Evolutionary conservation across 2,797 vertebrate genomes (phyloP).

Genomic region (Uromys caudimaculatus): DNA sequence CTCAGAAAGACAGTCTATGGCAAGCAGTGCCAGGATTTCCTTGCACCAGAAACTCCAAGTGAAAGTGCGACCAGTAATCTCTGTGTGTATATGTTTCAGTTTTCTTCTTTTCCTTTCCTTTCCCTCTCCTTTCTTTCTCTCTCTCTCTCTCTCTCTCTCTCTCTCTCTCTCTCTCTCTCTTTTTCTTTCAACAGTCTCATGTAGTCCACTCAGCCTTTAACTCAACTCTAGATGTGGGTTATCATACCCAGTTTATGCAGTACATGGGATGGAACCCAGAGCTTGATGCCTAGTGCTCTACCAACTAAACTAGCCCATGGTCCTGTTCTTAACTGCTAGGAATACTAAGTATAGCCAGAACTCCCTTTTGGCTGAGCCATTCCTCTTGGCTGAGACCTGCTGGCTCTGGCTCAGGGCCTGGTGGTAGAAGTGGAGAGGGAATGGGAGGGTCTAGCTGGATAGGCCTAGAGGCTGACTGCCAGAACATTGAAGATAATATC

Average conservation of each 20-base stretch:
- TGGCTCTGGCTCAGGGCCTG: background rate
- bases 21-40: background rate
- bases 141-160: no score
- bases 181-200: no score
- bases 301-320: background rate
- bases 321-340: background rate
- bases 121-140: background rate
- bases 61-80: background rate
- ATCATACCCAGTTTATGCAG: no score
- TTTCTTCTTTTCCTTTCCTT: background rate
- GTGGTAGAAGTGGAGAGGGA: background rate
- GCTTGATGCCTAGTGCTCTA: background rate
- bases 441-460: background rate
- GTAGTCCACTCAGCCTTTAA: background rate
- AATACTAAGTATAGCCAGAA: background rate
- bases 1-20: background rate
- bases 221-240: background rate
- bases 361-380: background rate
- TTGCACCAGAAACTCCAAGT: background rate
- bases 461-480: background rate
- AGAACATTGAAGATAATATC: background rate
- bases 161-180: no score
- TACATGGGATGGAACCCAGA: background rate
- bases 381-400: background rate
- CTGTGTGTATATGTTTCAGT: background rate